Percentiles rank a stretch among this genome's conserved stretches.
Evolutionary conservation across 2,888 invertebrate genomes (phyloP).

Genomic region (Andrena bicolor): DNA sequence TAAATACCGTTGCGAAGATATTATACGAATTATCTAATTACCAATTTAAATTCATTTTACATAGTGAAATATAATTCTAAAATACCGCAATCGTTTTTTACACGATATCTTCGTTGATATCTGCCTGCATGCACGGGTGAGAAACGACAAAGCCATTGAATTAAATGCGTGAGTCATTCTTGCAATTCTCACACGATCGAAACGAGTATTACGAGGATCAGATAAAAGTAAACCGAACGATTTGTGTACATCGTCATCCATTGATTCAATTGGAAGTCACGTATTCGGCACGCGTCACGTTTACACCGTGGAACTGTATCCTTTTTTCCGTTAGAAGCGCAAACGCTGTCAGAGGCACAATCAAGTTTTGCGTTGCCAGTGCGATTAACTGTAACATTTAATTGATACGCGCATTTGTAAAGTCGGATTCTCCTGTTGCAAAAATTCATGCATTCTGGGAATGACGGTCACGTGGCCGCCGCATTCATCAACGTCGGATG

Average conservation of each 20-base stretch:
- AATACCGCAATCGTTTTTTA: no score
- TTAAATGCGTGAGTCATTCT: conserved; percentile 14
- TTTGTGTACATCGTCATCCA: conserved; percentile 66
- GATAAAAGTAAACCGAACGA: conserved; percentile 39
- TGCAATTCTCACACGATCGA: not conserved
- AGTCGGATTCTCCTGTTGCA: no score
- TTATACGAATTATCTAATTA: conserved; percentile 17
- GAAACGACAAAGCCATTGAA: not conserved
- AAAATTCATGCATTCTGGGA: not conserved
- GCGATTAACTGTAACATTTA: no score
- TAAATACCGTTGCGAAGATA: not conserved
- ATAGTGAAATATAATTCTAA: no score
- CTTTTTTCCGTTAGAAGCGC: conserved; percentile 13
- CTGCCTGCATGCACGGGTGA: no score
- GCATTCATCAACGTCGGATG: conserved; percentile 70
- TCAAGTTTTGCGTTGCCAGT: not conserved
- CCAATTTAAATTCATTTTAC: not conserved
- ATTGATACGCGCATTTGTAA: no score
- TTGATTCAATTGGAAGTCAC: conserved; percentile 67
- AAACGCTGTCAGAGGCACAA: not conserved
- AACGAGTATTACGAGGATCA: conserved; percentile 20
- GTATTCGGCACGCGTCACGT: conserved; percentile 52
- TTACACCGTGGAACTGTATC: conserved; percentile 20
- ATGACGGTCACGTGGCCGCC: conserved; percentile 60
- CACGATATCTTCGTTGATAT: not conserved